Evolutionary conservation across 2,797 vertebrate genomes (phyloP), one percentile per base, ranked within the genome.

Genomic region (Crenichthys baileyi): DNA sequence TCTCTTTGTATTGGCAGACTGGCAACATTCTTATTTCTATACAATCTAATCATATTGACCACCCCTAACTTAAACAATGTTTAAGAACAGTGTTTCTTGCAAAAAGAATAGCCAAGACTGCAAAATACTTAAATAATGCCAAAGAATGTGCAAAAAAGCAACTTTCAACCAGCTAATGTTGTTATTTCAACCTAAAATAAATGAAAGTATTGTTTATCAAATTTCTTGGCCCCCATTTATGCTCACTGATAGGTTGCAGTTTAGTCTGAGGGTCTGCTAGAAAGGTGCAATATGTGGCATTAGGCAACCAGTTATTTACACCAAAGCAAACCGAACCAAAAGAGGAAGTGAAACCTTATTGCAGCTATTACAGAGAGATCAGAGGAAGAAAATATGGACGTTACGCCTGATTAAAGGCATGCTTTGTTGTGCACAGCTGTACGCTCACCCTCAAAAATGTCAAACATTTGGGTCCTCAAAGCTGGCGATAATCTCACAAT

Each of bases 401-500:
- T 26, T 70, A 18, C 44, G 67, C 67, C 44, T 48, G 67, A 70
- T 70, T 48, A 70, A 48, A 70, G 67, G 16, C 67, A 48, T 48
- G 67, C 67, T 70, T 46, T 70, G 67, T 70, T 70, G 41, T 70
- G 67, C 67, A 26, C 44, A 70, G 41, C 67, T 70, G 67, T 70
- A 48, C 48, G 44, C n/a, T 70, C 48, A 48, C 24, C 67, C 67
- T 48, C 41, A 70, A 70, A 48, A 70, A 70, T 70, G 41, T 70
- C 29, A 70, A 70, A 46, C 48, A 70, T 70, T 46, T 48, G 24
- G n/a, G n/a, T 48, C 24, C 67, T 70, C 41, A 70, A 70, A 70
- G 67, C 67, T 70, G 67, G 44, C 26, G 67, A 24, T 70, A 70
- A 70, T 70, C 67, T 70, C 67, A 70, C 67, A 70, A 70, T 16